These are phyloP conservation scores for Raja brachyura DNA, from an alignment of 2,113 vertebrate species.

Conservation along the genomic window DNA sequence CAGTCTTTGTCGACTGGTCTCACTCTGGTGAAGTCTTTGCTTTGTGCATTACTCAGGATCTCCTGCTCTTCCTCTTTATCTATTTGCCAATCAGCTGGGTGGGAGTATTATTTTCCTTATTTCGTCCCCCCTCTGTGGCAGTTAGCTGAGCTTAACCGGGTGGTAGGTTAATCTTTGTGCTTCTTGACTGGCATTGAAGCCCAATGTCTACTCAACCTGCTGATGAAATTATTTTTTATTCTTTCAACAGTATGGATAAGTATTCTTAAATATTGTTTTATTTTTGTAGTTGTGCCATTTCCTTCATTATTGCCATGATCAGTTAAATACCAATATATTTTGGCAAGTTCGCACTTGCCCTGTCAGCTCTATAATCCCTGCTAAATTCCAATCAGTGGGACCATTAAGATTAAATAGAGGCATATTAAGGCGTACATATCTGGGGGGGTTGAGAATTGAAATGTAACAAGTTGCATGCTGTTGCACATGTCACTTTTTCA, in stretches of 20 bases:
- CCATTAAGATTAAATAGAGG: neutral
- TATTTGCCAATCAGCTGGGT: slow-evolving; percentile 87
- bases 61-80: slow-evolving; percentile 86
- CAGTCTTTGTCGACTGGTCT: slow-evolving; percentile 83
- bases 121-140: slow-evolving; percentile 66
- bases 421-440: too few species aligned
- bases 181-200: neutral
- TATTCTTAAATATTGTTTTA: neutral
- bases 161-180: neutral
- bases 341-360: neutral
- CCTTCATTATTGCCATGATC: neutral
- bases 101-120: slow-evolving; percentile 77
- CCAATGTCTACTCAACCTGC: neutral
- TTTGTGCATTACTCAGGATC: slow-evolving; percentile 79
- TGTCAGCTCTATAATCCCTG: neutral
- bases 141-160: slow-evolving; percentile 59
- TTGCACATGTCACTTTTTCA: neutral
- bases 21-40: slow-evolving; percentile 75
- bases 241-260: neutral
- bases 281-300: neutral
- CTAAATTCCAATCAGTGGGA: neutral
- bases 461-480: too few species aligned
- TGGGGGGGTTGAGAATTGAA: neutral
- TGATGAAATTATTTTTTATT: neutral
- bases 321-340: neutral